Base-by-base conservation (phyloP, 2,113 vertebrate genomes). In the Noturus placidus region DNA sequence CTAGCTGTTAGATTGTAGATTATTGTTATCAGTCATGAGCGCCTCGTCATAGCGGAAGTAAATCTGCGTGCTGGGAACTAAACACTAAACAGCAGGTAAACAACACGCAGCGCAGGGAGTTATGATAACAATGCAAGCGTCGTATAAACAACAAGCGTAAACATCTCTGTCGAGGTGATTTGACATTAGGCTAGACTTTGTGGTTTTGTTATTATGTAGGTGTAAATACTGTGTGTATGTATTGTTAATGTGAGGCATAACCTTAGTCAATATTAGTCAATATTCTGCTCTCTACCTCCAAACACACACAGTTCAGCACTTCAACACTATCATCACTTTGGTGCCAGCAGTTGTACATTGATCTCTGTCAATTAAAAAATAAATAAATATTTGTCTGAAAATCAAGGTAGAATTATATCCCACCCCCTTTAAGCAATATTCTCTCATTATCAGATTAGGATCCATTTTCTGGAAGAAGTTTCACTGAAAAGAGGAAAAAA, bases 31-130 rank as follows among this genome's bases (percentile, higher is more conserved):
- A 13, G 13, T 22, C 42, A n/a, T 38, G 81, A 22, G 13, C 81
- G 30, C 52, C 38, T n/a, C 38, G 14, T 59, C 50, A 59, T 61
- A 54, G 59, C 69, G 67, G 65, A 61, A 50, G 50, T 59, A 15
- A 59, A 56, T 30, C 67, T 67, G 72, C 79, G 63, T 82, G n/a
- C 80, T 20, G 87, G 72, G 35, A 70, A 70, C n/a, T 63, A 67
- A 88, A 84, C 42, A 46, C 42, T 46, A 46, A 46, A 46, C 42
- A 81, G 52, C 85, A 90, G 89, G 89, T 90, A 90, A 88, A 88
- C 87, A 90, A 86, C 61, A 59, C 17, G 10, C 63, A 57, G 38
- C 25, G 42, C 19, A 14, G 76, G 50, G 30, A 30, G 7, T 30
- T 9, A 61, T 61, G 33, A 1, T 27, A 38, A 25, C 25, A 22